These are phyloP conservation scores for Pararge aegeria DNA, from an alignment of 1,140 invertebrate species.

Conservation along the genomic window DNA sequence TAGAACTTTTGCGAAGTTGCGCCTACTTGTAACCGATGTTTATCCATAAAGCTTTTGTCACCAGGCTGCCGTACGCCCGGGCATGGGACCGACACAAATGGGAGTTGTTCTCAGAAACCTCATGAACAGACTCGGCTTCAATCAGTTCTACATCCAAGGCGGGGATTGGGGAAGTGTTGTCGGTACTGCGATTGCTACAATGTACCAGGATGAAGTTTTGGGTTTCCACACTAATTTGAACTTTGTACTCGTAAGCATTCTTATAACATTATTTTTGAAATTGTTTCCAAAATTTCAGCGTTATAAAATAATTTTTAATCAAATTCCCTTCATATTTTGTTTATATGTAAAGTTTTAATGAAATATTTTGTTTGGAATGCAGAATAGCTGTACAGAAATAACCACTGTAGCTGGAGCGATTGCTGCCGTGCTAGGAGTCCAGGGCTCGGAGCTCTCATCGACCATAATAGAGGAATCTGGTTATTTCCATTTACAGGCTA, in stretches of 20 bases:
- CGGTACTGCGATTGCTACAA: constrained; percentile 53
- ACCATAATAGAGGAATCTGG: background rate
- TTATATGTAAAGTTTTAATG: too few relatives aligned
- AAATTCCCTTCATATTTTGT: too few relatives aligned
- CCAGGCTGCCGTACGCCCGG: constrained; percentile 81
- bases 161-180: constrained; percentile 91
- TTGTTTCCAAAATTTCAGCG: too few relatives aligned
- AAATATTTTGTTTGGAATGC: too few relatives aligned
- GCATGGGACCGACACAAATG: constrained; percentile 83
- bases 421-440: too few relatives aligned
- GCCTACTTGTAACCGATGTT: background rate
- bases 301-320: too few relatives aligned
- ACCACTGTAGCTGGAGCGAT: too few relatives aligned
- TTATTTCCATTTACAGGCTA: background rate
- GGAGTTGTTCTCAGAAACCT: constrained; percentile 90
- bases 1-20: too few relatives aligned
- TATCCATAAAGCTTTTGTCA: too few relatives aligned
- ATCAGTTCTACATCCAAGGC: constrained; percentile 91
- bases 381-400: too few relatives aligned
- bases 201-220: constrained; percentile 54
- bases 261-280: too few relatives aligned
- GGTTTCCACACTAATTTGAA: constrained; percentile 54
- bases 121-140: constrained; percentile 88
- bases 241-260: constrained; percentile 22
- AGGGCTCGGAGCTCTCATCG: too few relatives aligned